Evolutionary conservation across 2,888 invertebrate species (phyloP).

Genomic region (Gymnocheta viridis): DNA sequence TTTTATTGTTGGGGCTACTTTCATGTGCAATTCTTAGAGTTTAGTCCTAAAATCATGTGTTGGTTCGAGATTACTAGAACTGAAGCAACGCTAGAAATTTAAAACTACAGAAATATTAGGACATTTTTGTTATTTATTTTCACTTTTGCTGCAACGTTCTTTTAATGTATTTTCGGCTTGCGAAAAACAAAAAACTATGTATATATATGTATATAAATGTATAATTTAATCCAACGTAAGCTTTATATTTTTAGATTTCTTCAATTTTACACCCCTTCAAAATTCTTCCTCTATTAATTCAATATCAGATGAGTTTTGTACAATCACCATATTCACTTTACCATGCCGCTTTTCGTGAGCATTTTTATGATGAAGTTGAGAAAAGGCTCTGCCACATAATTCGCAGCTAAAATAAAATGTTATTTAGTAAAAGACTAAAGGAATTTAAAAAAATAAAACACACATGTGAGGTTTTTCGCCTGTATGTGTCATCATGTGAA

Average conservation of each 20-base stretch:
- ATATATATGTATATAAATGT: too few species aligned
- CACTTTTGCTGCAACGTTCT: too few species aligned
- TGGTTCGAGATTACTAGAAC: too few species aligned
- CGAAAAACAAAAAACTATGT: too few species aligned
- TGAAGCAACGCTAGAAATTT: too few species aligned
- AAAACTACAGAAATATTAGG: too few species aligned
- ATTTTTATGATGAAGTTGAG: conserved; percentile 79
- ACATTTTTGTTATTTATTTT: too few species aligned
- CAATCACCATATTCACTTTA: conserved; percentile 48
- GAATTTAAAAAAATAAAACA: background rate
- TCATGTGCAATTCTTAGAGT: too few species aligned
- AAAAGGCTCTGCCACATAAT: conserved; percentile 75
- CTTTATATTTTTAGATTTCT: conserved; percentile 27
- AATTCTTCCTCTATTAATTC: conserved; percentile 38
- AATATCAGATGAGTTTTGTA: conserved; percentile 60
- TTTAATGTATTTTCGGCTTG: too few species aligned
- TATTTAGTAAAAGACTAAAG: background rate
- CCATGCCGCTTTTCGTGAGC: conserved; percentile 74
- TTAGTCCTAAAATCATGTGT: too few species aligned
- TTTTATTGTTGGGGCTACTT: too few species aligned
- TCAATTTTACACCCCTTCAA: conserved; percentile 24
- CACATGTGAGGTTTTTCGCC: conserved; percentile 80
- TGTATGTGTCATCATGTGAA: conserved; percentile 80
- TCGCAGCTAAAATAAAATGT: conserved; percentile 72
- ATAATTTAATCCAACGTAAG: too few species aligned